These are phyloP conservation scores for Neopipo cinnamomea DNA, from an alignment of 2,113 vertebrate genomes.

Conservation along the genomic window DNA sequence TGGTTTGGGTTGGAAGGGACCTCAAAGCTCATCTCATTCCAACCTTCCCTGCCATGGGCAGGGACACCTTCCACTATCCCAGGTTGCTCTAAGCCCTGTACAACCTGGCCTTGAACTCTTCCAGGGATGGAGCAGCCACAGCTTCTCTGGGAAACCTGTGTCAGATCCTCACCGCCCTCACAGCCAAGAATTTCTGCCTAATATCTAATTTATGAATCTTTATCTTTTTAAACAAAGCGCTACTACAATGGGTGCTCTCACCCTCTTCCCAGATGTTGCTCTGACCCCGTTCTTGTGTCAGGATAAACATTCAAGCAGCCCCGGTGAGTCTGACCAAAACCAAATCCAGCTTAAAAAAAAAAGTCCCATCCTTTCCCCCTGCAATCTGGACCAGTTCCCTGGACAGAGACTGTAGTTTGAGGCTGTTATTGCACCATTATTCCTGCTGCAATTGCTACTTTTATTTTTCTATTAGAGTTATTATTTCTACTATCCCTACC, in stretches of 20 bases:
- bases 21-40: not conserved
- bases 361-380: not conserved
- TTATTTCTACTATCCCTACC: not conserved
- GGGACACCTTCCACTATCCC: not conserved
- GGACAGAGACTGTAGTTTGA: not conserved
- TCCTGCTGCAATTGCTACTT: not conserved
- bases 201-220: not conserved
- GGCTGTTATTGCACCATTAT: not conserved
- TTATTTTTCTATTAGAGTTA: constrained; percentile 6
- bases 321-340: not conserved
- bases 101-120: not conserved
- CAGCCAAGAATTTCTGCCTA: not conserved
- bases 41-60: not conserved
- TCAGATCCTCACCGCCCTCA: not conserved
- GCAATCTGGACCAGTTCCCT: not conserved
- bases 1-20: not conserved
- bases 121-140: not conserved
- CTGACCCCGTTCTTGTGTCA: not conserved
- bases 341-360: not conserved
- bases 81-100: rapidly evolving
- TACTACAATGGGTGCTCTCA: not conserved
- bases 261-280: not conserved
- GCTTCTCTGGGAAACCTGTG: not conserved
- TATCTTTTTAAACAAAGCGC: not conserved
- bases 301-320: not conserved